Evolutionary conservation across 2,797 vertebrate species (phyloP).

Genomic region (Sebastes cheni): DNA sequence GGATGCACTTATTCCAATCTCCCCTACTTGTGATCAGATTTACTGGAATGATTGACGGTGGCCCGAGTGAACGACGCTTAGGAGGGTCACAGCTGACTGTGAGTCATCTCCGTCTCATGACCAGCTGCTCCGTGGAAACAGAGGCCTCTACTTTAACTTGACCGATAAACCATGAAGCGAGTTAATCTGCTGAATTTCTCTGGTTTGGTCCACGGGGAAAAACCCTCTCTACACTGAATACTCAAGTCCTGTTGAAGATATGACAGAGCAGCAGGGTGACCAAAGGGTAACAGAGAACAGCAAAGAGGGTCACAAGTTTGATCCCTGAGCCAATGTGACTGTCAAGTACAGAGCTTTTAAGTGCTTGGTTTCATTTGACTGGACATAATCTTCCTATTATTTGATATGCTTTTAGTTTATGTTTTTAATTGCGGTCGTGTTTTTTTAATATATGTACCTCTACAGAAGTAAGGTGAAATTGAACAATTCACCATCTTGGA

Average conservation of each 20-base stretch:
- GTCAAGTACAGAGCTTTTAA: background rate
- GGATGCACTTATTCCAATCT: background rate
- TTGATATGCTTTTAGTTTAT: background rate
- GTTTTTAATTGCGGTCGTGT: background rate
- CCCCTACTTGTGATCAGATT: conserved; percentile 27
- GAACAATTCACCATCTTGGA: conserved; percentile 8
- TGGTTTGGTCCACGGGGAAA: conserved; percentile 5
- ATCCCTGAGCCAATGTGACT: background rate
- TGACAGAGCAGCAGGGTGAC: background rate
- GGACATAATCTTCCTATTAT: background rate
- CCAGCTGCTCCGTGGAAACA: conserved; percentile 50
- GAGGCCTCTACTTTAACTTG: conserved; percentile 49
- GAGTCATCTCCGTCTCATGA: conserved; percentile 70
- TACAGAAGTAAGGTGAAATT: background rate
- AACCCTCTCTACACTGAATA: background rate
- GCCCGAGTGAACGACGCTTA: conserved; percentile 8
- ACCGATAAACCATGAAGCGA: conserved; percentile 62
- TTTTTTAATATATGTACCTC: background rate
- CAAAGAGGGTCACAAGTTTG: conserved; percentile 15
- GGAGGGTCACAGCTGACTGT: conserved; percentile 58
- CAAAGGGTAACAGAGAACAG: background rate
- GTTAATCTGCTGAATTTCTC: conserved; percentile 45
- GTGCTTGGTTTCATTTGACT: background rate
- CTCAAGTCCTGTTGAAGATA: conserved; percentile 1
- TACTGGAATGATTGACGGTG: background rate